Evolutionary conservation across 2,888 invertebrate genomes (phyloP).

Genomic region (Drosophila vallismaia): DNA sequence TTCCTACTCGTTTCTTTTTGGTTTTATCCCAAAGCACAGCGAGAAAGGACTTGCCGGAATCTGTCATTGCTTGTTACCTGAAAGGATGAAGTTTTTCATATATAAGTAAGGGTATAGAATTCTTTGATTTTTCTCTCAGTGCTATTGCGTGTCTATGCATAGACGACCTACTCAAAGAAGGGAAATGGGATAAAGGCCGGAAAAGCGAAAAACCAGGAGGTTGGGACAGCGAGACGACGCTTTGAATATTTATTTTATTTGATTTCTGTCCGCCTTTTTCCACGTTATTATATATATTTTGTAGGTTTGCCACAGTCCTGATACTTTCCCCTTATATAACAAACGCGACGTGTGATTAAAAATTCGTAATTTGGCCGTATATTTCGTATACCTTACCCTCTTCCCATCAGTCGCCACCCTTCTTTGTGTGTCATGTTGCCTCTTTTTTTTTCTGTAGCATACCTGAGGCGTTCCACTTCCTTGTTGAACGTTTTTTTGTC

Average conservation of each 20-base stretch:
- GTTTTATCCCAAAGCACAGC: conserved; percentile 1
- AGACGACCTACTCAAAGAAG: conserved; percentile 64
- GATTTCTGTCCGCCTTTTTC: conserved; percentile 60
- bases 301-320: conserved; percentile 5
- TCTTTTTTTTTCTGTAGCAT: conserved; percentile 27
- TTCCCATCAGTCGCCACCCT: conserved; percentile 25
- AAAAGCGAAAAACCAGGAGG: not conserved
- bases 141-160: conserved; percentile 65
- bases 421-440: conserved; percentile 41
- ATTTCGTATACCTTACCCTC: conserved; percentile 40
- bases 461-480: conserved; percentile 52
- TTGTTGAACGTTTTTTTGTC: conserved; percentile 24
- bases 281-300: conserved; percentile 12
- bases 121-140: conserved; percentile 28
- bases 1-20: conserved; percentile 47
- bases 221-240: conserved; percentile 60
- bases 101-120: too few relatives aligned
- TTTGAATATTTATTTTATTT: conserved; percentile 78
- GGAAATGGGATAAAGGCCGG: conserved; percentile 12
- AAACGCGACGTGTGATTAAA: conserved; percentile 69
- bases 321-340: conserved; percentile 55
- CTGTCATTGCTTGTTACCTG: too few relatives aligned
- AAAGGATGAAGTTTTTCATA: too few relatives aligned
- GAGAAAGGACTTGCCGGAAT: not conserved
- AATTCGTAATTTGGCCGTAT: conserved; percentile 61